These are phyloP conservation scores for Dasypogon diadema DNA, from an alignment of 2,888 invertebrate species.

Conservation along the genomic window DNA sequence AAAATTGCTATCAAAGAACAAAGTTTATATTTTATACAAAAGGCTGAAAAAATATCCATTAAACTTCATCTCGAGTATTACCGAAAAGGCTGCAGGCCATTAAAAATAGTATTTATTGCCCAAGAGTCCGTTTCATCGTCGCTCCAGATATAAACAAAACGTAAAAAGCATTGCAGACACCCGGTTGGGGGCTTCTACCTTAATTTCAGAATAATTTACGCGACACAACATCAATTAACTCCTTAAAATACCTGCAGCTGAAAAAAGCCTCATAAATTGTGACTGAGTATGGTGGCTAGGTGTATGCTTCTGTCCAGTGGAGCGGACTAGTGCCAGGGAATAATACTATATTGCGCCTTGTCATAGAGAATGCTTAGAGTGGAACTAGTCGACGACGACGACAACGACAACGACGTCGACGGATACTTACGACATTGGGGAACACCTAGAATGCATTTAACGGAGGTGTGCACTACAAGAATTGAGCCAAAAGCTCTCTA, in stretches of 20 bases:
- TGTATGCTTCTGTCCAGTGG: slow-evolving; percentile 35
- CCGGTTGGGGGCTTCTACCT: slow-evolving; percentile 60
- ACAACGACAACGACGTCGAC: slow-evolving; percentile 27
- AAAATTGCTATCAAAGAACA: slow-evolving; percentile 47
- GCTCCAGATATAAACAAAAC: slow-evolving; percentile 51
- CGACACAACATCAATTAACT: slow-evolving; percentile 68
- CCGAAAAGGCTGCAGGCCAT: slow-evolving; percentile 62
- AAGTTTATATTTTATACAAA: slow-evolving; percentile 49
- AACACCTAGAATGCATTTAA: slow-evolving; percentile 31
- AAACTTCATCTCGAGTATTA: slow-evolving; percentile 56
- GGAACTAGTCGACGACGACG: neutral
- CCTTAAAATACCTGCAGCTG: slow-evolving; percentile 66
- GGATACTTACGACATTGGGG: slow-evolving; percentile 13
- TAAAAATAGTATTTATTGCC: slow-evolving; percentile 63
- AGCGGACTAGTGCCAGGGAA: slow-evolving; percentile 35
- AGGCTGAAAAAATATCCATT: slow-evolving; percentile 48
- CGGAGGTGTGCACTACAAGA: slow-evolving; percentile 27
- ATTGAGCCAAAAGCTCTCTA: slow-evolving; percentile 53
- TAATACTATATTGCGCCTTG: slow-evolving; percentile 37
- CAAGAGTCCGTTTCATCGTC: slow-evolving; percentile 49
- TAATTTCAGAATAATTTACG: slow-evolving; percentile 68
- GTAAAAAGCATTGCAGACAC: slow-evolving; percentile 53
- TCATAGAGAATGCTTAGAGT: slow-evolving; percentile 20
- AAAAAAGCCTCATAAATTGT: slow-evolving; percentile 60
- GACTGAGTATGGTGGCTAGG: slow-evolving; percentile 54